A percentile compares a stretch with the other conserved stretches of the same genome.
Evolutionary conservation across 2,888 invertebrate species (phyloP).

Genomic region (Acanthosepion pharaonis): DNA sequence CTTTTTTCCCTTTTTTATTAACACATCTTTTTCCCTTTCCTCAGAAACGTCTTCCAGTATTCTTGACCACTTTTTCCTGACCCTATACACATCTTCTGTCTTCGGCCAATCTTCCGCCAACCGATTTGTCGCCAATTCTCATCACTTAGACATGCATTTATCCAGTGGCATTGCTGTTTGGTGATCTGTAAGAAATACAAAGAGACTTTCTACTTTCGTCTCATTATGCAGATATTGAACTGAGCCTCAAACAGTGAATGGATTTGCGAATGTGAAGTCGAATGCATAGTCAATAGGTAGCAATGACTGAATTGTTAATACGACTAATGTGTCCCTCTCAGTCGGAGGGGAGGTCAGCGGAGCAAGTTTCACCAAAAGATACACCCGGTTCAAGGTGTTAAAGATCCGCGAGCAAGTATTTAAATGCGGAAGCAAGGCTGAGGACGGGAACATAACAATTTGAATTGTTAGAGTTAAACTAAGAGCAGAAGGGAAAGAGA

Average conservation of each 20-base stretch:
- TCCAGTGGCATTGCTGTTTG: neutral
- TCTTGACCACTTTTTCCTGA: neutral
- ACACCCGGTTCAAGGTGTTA: neutral
- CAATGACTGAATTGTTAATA: neutral
- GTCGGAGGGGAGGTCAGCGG: neutral
- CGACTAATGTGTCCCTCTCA: neutral
- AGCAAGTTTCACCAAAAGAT: constrained; percentile 4
- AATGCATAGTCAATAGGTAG: constrained; percentile 1
- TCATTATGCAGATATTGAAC: neutral
- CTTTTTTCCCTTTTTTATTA: no score
- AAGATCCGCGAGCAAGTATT: neutral
- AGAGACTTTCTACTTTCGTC: neutral
- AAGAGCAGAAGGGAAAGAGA: neutral
- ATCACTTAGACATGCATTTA: constrained; percentile 33
- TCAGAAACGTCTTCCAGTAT: neutral
- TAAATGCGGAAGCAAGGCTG: neutral
- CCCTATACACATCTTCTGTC: neutral
- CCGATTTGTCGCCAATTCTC: constrained; percentile 6
- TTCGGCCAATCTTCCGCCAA: neutral
- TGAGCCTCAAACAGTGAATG: neutral
- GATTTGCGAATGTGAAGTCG: neutral
- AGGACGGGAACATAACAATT: neutral
- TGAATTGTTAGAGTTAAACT: neutral
- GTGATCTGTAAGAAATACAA: constrained; percentile 33
- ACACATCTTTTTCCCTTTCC: no score